phyloP scores from a whole-genome alignment of 2,888 invertebrate genomes.

The Diachrysia chrysitis region DNA sequence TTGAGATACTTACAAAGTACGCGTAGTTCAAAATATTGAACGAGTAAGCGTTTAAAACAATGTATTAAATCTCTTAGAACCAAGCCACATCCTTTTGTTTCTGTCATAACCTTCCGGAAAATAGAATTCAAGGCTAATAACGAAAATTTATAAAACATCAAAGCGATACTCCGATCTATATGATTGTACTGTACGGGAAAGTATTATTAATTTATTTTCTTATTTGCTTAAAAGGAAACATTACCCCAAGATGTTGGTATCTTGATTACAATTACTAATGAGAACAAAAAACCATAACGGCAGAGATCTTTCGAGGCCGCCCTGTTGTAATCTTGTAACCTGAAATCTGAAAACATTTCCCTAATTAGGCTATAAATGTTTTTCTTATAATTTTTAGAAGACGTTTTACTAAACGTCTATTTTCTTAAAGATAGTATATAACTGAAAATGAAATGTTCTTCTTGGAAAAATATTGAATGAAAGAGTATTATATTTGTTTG shows the following conservation, averaged over 20 bases:
- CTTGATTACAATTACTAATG: constrained; percentile 71
- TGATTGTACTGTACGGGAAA: constrained; percentile 55
- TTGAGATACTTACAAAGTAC: too few relatives aligned
- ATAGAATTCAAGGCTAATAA: constrained; percentile 28
- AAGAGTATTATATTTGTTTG: too few relatives aligned
- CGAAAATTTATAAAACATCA: constrained; percentile 50
- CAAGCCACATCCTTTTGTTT: constrained; percentile 19
- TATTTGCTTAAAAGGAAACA: constrained; percentile 58
- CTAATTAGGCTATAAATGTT: constrained; percentile 67
- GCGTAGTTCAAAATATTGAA: neutral
- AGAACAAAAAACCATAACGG: constrained; percentile 71
- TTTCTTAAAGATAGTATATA: neutral
- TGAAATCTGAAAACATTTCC: constrained; percentile 83
- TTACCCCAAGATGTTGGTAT: constrained; percentile 61
- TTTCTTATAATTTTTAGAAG: constrained; percentile 24
- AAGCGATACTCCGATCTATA: constrained; percentile 56
- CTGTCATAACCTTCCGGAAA: constrained; percentile 26
- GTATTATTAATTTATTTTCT: constrained; percentile 62
- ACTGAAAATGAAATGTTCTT: neutral
- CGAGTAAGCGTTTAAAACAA: neutral
- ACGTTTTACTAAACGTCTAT: constrained; percentile 9
- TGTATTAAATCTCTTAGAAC: constrained; percentile 7
- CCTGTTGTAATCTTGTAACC: constrained; percentile 85
- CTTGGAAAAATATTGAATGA: too few relatives aligned
- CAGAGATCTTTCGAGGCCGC: constrained; percentile 70